phyloP scores from a whole-genome alignment of 1,140 invertebrate genomes.

The Delia radicum region DNA sequence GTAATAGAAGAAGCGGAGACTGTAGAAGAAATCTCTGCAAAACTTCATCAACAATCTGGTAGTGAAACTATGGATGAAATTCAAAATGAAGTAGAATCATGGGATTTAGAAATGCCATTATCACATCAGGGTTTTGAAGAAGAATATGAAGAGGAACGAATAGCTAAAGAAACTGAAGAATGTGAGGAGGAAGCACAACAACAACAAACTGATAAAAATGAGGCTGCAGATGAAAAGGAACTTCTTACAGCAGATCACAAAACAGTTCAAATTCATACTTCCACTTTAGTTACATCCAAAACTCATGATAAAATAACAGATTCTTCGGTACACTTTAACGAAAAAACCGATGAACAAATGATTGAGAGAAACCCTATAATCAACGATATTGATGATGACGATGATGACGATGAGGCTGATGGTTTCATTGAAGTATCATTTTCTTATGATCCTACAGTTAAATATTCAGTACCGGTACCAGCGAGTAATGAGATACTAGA shows the following conservation, averaged over 20 bases:
- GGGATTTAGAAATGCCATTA: no score
- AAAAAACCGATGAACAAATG: not conserved
- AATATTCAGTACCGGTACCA: not conserved
- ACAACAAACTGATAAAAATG: no score
- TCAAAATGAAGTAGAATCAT: no score
- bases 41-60: no score
- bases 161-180: not conserved
- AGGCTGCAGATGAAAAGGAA: no score
- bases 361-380: not conserved
- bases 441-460: not conserved
- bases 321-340: not conserved
- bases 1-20: not conserved
- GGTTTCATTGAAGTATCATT: not conserved
- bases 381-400: no score
- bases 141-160: not conserved
- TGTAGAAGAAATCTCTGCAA: not conserved
- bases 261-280: no score
- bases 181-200: no score
- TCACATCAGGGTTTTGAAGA: not conserved
- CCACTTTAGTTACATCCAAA: no score
- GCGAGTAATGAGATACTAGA: not conserved
- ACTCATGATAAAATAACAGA: not conserved
- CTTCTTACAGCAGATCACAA: no score
- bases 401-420: not conserved
- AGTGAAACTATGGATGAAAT: no score